phyloP scores from a whole-genome alignment of 2,113 vertebrate species.

The Dasypus novemcinctus region DNA sequence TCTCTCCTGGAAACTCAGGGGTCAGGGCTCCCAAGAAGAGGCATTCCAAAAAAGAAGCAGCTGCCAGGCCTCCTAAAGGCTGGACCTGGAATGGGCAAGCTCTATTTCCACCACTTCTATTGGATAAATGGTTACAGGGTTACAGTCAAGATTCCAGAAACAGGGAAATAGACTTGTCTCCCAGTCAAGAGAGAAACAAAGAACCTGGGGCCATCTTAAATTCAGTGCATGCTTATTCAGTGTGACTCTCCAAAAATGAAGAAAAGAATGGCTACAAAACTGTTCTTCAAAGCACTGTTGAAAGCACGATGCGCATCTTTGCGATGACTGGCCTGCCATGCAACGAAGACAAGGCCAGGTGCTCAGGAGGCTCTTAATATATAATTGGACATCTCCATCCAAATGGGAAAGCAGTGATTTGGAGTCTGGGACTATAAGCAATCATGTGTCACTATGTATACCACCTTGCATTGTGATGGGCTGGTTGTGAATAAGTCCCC shows the following conservation, averaged over 20 bases:
- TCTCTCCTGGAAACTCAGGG: background rate
- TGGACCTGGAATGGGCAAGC: background rate
- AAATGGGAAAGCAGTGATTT: background rate
- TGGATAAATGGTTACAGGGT: background rate
- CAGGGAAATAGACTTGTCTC: background rate
- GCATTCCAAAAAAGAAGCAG: background rate
- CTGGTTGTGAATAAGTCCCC: background rate
- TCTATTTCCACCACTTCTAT: background rate
- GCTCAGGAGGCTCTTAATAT: background rate
- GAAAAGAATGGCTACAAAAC: background rate
- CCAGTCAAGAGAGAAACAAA: background rate
- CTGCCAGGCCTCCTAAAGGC: background rate
- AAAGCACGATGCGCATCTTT: background rate
- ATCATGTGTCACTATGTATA: background rate
- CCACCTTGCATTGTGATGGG: background rate
- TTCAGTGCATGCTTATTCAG: background rate
- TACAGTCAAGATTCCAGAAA: background rate
- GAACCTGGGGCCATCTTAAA: background rate
- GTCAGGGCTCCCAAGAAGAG: background rate
- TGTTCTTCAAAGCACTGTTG: background rate
- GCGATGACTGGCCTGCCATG: background rate
- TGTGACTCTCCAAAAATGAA: background rate
- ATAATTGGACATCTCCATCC: background rate
- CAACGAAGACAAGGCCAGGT: background rate
- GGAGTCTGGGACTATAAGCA: background rate